A percentile compares a stretch with the other conserved stretches of the same genome.
phyloP scores from a whole-genome alignment of 2,888 invertebrate genomes.

The Papilio demoleus region DNA sequence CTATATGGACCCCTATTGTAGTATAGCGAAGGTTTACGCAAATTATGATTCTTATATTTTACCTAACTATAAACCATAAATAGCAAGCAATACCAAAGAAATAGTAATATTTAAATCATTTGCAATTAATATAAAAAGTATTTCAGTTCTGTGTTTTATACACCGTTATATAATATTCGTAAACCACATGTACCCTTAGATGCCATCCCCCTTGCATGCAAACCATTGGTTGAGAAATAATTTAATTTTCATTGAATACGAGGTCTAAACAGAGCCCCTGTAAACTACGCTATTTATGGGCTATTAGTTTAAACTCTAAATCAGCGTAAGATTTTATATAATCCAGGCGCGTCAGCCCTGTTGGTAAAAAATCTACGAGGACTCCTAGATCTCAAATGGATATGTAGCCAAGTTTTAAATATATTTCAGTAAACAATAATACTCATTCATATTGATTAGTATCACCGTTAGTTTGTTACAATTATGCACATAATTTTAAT shows the following conservation, averaged over 20 bases:
- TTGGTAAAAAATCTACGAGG: too few relatives aligned
- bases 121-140: not conserved
- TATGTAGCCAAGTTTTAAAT: conserved; percentile 12
- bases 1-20: not conserved
- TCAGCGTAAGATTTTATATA: too few relatives aligned
- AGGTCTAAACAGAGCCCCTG: too few relatives aligned
- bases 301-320: too few relatives aligned
- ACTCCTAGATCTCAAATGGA: too few relatives aligned
- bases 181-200: not conserved
- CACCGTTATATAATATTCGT: not conserved
- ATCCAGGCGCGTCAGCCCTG: too few relatives aligned
- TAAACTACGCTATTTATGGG: too few relatives aligned
- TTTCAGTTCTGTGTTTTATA: not conserved
- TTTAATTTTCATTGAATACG: conserved; percentile 14
- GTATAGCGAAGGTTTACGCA: not conserved
- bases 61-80: not conserved
- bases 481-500: conserved; percentile 37
- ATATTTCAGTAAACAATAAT: conserved; percentile 14
- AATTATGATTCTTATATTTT: not conserved
- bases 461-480: conserved; percentile 15
- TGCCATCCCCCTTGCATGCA: not conserved
- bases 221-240: not conserved
- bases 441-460: conserved; percentile 40
- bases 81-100: not conserved
- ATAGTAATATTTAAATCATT: not conserved